Percentiles rank a stretch among this genome's conserved stretches.
phyloP scores from a whole-genome alignment of 1,140 invertebrate genomes.

The Drosophila paulistorum region DNA sequence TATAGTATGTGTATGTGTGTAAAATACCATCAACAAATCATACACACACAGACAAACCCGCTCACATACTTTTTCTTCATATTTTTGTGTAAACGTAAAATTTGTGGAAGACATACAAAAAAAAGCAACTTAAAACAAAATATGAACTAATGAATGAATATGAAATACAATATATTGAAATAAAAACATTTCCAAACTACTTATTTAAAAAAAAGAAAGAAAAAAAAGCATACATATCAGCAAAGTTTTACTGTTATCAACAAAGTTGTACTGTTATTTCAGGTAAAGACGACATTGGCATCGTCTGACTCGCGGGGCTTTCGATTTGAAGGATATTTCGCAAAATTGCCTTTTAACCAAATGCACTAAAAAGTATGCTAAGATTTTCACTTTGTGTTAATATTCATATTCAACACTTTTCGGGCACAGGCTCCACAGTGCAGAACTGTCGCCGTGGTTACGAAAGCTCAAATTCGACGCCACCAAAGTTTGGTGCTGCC shows the following conservation, averaged over 20 bases:
- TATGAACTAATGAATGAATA: slow-evolving; percentile 78
- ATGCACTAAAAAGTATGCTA: too few species aligned
- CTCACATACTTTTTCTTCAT: slow-evolving; percentile 35
- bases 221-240: too few species aligned
- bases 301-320: too few species aligned
- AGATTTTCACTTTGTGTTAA: too few species aligned
- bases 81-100: slow-evolving; percentile 67
- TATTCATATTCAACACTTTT: too few species aligned
- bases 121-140: slow-evolving; percentile 62
- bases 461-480: too few species aligned
- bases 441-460: too few species aligned
- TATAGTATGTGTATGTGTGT: slow-evolving; percentile 8
- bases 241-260: neutral
- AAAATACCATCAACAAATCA: slow-evolving; percentile 1
- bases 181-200: slow-evolving; percentile 79
- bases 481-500: too few species aligned
- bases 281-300: too few species aligned
- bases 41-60: slow-evolving; percentile 14
- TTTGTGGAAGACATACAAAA: neutral
- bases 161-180: slow-evolving; percentile 73
- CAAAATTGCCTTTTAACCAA: too few species aligned
- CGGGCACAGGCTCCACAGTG: too few species aligned
- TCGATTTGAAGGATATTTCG: too few species aligned
- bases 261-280: neutral
- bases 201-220: slow-evolving; percentile 44